Conservation (phyloP, 2,113 vertebrate genomes). For the Scomber colias region DNA sequence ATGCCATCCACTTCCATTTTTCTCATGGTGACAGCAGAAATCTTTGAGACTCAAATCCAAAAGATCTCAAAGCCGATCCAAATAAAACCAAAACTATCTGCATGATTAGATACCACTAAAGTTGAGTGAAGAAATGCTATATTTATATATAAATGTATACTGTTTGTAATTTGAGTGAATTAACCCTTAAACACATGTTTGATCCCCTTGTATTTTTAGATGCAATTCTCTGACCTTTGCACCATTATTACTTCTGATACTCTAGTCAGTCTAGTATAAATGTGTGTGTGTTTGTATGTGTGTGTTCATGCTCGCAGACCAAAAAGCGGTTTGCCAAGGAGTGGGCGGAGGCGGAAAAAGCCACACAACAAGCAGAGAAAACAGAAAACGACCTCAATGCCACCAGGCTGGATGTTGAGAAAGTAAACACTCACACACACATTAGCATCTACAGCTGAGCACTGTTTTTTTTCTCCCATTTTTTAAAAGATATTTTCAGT, state of each 20-base stretch:
- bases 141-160: too few relatives aligned
- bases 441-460: neutral
- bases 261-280: neutral
- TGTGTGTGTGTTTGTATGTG: slow-evolving; percentile 24
- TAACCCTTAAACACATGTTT: neutral
- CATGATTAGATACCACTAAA: too few relatives aligned
- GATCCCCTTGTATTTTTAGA: neutral
- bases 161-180: neutral
- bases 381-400: slow-evolving; percentile 85
- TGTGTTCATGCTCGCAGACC: slow-evolving; percentile 77
- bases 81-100: neutral
- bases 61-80: too few relatives aligned
- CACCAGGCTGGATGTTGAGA: slow-evolving; percentile 88
- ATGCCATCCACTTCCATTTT: neutral
- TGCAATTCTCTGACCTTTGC: neutral
- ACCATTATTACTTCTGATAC: slow-evolving; percentile 7
- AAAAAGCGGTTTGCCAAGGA: slow-evolving; percentile 91
- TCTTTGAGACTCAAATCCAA: too few relatives aligned
- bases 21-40: neutral
- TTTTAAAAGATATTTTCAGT: slow-evolving; percentile 5
- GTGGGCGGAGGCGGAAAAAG: slow-evolving; percentile 90
- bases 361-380: slow-evolving; percentile 86
- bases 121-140: too few relatives aligned
- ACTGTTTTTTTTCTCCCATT: neutral
- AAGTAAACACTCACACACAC: slow-evolving; percentile 78